These are phyloP conservation scores for Phoebastria nigripes DNA, from an alignment of 2,797 vertebrate species.

Conservation along the genomic window DNA sequence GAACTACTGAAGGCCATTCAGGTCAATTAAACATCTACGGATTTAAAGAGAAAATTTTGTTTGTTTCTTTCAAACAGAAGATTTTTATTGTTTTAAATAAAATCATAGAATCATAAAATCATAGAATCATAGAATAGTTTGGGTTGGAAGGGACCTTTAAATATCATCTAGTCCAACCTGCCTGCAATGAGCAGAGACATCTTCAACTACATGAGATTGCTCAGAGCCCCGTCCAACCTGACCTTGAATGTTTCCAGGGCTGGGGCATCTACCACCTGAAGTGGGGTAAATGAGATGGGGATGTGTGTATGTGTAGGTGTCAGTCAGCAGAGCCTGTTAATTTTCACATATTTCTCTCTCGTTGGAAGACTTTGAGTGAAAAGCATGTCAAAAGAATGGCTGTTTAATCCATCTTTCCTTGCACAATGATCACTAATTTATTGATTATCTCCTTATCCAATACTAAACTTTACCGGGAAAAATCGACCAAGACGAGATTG, in stretches of 20 bases:
- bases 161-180: background rate
- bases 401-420: background rate
- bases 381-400: rapidly evolving
- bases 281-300: rapidly evolving
- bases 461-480: background rate
- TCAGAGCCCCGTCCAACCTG: background rate
- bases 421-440: background rate
- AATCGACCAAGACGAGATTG: background rate
- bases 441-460: background rate
- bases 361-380: background rate
- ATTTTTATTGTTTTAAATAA: background rate
- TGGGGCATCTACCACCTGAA: background rate
- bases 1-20: background rate
- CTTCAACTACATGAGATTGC: background rate
- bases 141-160: background rate
- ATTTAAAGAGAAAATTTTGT: background rate
- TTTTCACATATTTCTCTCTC: background rate
- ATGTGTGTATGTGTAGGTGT: rapidly evolving
- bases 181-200: background rate
- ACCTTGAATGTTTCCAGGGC: background rate
- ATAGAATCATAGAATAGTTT: background rate
- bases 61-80: background rate
- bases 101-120: too few relatives aligned
- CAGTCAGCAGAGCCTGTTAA: background rate
- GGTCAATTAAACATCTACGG: background rate